Evolutionary conservation across 2,797 vertebrate genomes (phyloP).

Genomic region (Capromys pilorides): DNA sequence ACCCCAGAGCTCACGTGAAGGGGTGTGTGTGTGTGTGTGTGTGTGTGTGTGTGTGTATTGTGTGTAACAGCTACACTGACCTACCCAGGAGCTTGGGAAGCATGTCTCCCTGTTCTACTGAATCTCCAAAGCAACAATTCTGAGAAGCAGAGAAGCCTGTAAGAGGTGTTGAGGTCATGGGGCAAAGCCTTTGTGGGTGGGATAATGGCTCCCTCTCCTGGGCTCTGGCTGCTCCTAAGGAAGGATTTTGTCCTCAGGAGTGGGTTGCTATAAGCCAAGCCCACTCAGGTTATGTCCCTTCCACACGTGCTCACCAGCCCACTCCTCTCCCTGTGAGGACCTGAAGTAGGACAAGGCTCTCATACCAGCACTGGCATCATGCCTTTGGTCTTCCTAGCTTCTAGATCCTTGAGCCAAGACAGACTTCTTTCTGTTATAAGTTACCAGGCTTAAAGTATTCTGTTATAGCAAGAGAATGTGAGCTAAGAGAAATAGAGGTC

Average conservation of each 20-base stretch:
- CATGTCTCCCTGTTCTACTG: too few species aligned
- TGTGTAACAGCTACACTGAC: too few species aligned
- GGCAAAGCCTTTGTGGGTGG: neutral
- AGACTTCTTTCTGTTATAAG: neutral
- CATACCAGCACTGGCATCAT: neutral
- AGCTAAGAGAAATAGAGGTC: neutral
- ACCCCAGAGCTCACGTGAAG: neutral
- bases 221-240: neutral
- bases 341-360: neutral
- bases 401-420: neutral
- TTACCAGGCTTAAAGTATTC: neutral
- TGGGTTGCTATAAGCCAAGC: neutral
- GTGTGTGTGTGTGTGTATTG: too few species aligned
- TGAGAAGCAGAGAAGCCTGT: neutral
- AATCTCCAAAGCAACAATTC: too few species aligned
- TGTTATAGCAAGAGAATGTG: neutral
- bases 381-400: neutral
- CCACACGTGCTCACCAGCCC: accelerated
- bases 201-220: neutral
- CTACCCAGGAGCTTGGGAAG: too few species aligned
- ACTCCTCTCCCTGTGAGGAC: neutral
- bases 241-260: too few species aligned
- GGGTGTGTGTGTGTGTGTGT: neutral
- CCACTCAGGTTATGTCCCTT: neutral
- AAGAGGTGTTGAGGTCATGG: neutral